A percentile compares a stretch with the other conserved stretches of the same genome.
Evolutionary conservation across 2,888 invertebrate genomes (phyloP).

Genomic region (Cryptus viduatorius): DNA sequence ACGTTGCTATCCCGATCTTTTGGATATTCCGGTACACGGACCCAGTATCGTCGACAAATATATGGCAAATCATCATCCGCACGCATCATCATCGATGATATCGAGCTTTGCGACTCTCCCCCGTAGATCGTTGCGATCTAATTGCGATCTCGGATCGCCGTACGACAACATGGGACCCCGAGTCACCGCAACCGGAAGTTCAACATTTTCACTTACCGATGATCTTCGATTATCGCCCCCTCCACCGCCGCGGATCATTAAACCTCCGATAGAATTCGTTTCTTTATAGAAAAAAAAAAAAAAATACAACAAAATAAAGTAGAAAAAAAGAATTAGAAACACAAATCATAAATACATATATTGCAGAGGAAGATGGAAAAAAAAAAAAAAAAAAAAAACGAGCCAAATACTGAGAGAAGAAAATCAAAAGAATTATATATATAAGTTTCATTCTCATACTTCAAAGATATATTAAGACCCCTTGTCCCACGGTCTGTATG

Average conservation of each 20-base stretch:
- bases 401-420: slow-evolving; percentile 42
- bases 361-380: neutral
- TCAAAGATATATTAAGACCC: slow-evolving; percentile 56
- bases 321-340: neutral
- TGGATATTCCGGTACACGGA: slow-evolving; percentile 88
- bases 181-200: slow-evolving; percentile 95
- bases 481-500: slow-evolving; percentile 74
- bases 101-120: slow-evolving; percentile 85
- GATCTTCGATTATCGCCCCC: slow-evolving; percentile 82
- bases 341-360: slow-evolving; percentile 19
- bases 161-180: slow-evolving; percentile 97
- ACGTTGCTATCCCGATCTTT: slow-evolving; percentile 92
- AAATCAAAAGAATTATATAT: slow-evolving; percentile 59
- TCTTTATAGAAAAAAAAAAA: slow-evolving; percentile 84
- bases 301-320: slow-evolving; percentile 6
- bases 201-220: slow-evolving; percentile 93
- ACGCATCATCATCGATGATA: slow-evolving; percentile 79
- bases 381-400: neutral
- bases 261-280: slow-evolving; percentile 87
- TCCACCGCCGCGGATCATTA: slow-evolving; percentile 87
- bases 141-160: slow-evolving; percentile 87
- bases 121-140: slow-evolving; percentile 84
- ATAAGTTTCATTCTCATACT: slow-evolving; percentile 46
- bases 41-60: slow-evolving; percentile 65
- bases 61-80: slow-evolving; percentile 77